A percentile compares a stretch with the other conserved stretches of the same genome.
These are phyloP conservation scores for Cossypha heuglini DNA, from an alignment of 2,797 vertebrate species.

Conservation along the genomic window DNA sequence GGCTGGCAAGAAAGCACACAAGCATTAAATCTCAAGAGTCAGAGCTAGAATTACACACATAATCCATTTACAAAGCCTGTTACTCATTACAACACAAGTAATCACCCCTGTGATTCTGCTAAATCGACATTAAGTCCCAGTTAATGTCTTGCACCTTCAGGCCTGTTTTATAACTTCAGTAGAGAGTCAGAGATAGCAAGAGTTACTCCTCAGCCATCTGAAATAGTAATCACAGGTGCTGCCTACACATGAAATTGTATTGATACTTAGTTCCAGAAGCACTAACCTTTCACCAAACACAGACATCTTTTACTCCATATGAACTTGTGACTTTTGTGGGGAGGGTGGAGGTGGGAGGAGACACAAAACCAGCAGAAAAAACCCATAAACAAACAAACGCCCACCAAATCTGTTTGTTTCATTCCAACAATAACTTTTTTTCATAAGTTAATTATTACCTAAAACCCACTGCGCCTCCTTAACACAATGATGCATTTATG, in stretches of 20 bases:
- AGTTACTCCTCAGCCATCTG: neutral
- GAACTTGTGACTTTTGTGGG: neutral
- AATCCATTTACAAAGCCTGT: neutral
- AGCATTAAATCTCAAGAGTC: neutral
- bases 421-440: neutral
- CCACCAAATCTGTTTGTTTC: neutral
- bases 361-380: neutral
- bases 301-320: neutral
- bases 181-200: neutral
- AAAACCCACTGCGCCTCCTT: neutral
- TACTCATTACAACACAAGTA: neutral
- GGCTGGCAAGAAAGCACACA: neutral
- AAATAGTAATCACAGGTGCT: neutral
- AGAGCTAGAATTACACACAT: neutral
- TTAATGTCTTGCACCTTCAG: neutral
- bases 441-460: neutral
- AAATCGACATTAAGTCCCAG: neutral
- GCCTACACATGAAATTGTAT: neutral
- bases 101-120: neutral
- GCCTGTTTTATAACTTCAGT: neutral
- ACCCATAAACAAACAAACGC: fast-evolving
- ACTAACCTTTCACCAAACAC: neutral
- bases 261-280: neutral
- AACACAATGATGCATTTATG: neutral
- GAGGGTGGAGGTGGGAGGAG: neutral